Percentiles rank a stretch among this genome's conserved stretches.
These are phyloP conservation scores for Gymnoscopelus microlampas DNA, from an alignment of 2,797 vertebrate species.

Conservation along the genomic window DNA sequence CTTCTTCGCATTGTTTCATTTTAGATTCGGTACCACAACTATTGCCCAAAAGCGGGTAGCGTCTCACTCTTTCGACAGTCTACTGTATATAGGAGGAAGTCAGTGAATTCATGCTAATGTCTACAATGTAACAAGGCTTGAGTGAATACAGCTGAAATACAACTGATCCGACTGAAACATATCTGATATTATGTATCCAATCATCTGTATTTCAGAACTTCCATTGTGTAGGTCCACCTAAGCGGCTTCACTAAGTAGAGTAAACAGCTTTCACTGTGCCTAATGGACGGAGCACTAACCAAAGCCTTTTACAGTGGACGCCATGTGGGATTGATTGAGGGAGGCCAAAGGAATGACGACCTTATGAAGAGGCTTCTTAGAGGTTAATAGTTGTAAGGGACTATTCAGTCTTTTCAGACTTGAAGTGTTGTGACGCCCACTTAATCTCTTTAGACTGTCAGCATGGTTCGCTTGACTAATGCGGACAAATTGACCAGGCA, in stretches of 20 bases:
- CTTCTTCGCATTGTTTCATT: constrained; percentile 30
- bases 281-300: constrained; percentile 44
- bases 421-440: constrained; percentile 56
- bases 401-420: constrained; percentile 57
- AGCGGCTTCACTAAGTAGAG: constrained; percentile 64
- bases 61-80: background rate
- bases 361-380: constrained; percentile 59
- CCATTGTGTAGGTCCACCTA: constrained; percentile 54
- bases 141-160: too few species aligned
- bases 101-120: constrained; percentile 24
- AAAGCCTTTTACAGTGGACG: constrained; percentile 60
- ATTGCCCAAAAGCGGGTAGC: constrained; percentile 11
- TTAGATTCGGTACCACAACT: constrained; percentile 20
- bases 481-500: constrained; percentile 40
- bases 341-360: constrained; percentile 62
- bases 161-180: too few species aligned
- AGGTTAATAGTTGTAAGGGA: constrained; percentile 51
- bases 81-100: constrained; percentile 5
- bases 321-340: constrained; percentile 56
- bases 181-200: constrained; percentile 4
- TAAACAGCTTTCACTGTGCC: constrained; percentile 68
- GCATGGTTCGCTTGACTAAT: constrained; percentile 63
- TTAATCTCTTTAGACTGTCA: constrained; percentile 67
- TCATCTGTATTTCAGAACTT: constrained; percentile 41
- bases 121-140: constrained; percentile 30